A percentile compares a stretch with the other conserved stretches of the same genome.
These are phyloP conservation scores for Buteo buteo DNA, from an alignment of 2,113 vertebrate species.

Conservation along the genomic window DNA sequence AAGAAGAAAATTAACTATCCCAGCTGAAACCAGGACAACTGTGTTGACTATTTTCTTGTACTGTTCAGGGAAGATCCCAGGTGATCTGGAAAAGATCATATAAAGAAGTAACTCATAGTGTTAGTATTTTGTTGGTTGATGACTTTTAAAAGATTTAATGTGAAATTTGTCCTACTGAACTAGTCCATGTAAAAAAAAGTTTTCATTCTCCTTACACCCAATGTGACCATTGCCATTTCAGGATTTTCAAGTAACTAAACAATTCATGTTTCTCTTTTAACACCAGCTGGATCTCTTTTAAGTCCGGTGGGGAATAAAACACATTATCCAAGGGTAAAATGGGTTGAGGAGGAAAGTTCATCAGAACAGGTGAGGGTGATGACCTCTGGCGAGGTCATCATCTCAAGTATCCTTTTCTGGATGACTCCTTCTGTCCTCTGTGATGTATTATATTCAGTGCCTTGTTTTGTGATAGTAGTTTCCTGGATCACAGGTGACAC, in stretches of 20 bases:
- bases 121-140: not conserved
- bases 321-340: slow-evolving; percentile 1
- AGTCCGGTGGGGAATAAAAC: not conserved
- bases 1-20: too few species aligned
- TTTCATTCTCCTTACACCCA: not conserved
- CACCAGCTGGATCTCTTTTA: not conserved
- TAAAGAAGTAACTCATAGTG: not conserved
- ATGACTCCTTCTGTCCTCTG: not conserved
- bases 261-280: not conserved
- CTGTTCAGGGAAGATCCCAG: not conserved
- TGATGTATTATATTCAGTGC: not conserved
- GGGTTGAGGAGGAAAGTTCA: slow-evolving; percentile 6
- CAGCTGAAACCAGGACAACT: too few species aligned
- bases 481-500: not conserved
- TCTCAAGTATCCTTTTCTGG: not conserved
- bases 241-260: not conserved
- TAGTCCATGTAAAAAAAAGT: not conserved
- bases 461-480: not conserved
- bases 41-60: not conserved
- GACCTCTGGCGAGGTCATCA: not conserved
- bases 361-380: slow-evolving; percentile 13
- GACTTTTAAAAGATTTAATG: not conserved
- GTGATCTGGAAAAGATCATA: not conserved
- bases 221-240: not conserved
- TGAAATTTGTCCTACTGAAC: not conserved